Conservation (phyloP, 2,888 invertebrate genomes). For the Brachylomia viminalis region DNA sequence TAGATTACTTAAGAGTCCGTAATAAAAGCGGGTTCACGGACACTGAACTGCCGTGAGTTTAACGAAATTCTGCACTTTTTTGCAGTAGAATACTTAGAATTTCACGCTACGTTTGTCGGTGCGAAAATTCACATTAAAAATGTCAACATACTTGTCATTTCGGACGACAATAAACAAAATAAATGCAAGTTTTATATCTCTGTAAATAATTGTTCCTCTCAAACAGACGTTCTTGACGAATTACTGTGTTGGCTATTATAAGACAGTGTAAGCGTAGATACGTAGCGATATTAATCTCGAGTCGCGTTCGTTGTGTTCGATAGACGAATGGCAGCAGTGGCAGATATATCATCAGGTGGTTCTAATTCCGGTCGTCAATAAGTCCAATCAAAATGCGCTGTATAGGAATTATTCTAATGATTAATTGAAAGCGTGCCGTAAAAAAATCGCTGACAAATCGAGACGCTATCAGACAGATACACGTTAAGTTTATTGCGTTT, state of each 20-base stretch:
- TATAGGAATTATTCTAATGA: constrained; percentile 77
- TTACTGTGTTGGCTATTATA: constrained; percentile 62
- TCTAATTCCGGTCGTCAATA: constrained; percentile 76
- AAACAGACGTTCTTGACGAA: constrained; percentile 70
- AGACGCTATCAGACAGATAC: constrained; percentile 79
- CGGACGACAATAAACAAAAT: constrained; percentile 82
- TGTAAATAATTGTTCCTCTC: constrained; percentile 79
- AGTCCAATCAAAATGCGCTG: constrained; percentile 76
- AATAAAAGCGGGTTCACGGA: constrained; percentile 85
- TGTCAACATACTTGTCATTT: constrained; percentile 80
- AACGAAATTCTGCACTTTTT: constrained; percentile 87
- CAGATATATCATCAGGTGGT: constrained; percentile 75
- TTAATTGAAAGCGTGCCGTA: constrained; percentile 80
- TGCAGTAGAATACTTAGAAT: constrained; percentile 84
- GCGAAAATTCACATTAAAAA: constrained; percentile 84
- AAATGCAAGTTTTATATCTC: constrained; percentile 81
- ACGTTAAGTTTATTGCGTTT: constrained; percentile 75
- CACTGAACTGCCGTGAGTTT: constrained; percentile 77
- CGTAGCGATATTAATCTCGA: constrained; percentile 63
- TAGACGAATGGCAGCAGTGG: constrained; percentile 65
- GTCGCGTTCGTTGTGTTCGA: constrained; percentile 64
- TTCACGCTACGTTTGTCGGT: constrained; percentile 77
- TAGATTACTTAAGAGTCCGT: constrained; percentile 83
- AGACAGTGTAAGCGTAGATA: constrained; percentile 53
- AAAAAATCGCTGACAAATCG: constrained; percentile 87